A percentile compares a stretch with the other conserved stretches of the same genome.
These are phyloP conservation scores for Corvus hawaiiensis DNA, from an alignment of 2,113 vertebrate genomes.

Conservation along the genomic window DNA sequence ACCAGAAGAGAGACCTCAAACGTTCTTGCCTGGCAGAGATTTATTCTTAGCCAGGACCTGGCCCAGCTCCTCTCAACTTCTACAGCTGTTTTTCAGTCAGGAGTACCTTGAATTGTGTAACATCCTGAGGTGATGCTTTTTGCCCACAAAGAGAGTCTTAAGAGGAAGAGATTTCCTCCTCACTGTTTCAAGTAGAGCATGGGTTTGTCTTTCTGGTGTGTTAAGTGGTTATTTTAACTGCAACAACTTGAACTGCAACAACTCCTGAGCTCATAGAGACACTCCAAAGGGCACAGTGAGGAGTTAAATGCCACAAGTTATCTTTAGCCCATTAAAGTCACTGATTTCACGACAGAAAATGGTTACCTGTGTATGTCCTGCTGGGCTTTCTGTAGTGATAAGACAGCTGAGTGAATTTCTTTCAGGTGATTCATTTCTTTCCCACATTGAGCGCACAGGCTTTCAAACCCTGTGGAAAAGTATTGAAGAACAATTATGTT, in stretches of 20 bases:
- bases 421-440: constrained; percentile 83
- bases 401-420: constrained; percentile 82
- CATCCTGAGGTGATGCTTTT: not conserved
- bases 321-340: not conserved
- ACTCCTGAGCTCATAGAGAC: not conserved
- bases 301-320: not conserved
- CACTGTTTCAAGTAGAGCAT: not conserved
- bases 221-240: not conserved
- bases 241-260: not conserved
- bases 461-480: constrained; percentile 73
- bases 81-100: not conserved
- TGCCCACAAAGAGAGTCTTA: not conserved
- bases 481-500: not conserved
- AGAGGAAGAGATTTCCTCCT: not conserved
- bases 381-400: constrained; percentile 86
- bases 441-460: constrained; percentile 80
- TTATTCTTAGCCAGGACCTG: not conserved
- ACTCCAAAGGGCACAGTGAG: not conserved
- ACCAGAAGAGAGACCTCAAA: not conserved
- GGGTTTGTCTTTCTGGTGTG: not conserved
- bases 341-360: not conserved
- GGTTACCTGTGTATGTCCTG: constrained; percentile 90
- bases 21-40: not conserved
- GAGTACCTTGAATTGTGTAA: not conserved
- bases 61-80: not conserved